Base-by-base conservation (phyloP, 2,113 vertebrate species). In the Macquaria ambigua region DNA sequence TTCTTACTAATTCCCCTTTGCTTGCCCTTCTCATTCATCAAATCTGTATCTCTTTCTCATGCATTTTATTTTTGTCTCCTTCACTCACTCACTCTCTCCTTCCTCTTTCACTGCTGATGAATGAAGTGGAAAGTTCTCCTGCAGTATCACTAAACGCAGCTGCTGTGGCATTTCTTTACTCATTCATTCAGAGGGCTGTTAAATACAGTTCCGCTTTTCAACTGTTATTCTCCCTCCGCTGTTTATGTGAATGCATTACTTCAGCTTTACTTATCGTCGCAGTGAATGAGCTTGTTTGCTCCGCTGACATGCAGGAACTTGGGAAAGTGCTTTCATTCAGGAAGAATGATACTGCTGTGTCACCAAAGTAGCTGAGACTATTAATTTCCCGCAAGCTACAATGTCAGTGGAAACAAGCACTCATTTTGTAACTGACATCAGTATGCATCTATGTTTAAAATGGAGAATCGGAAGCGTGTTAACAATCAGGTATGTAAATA, bases 91-190 rank as follows among this genome's bases (percentile, higher is more conserved):
- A 20, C 53, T 66, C 58, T 34, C 56, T 18, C 34, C 73, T 56
- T 63, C 16, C 23, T 84, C 71, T 77, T 74, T 77, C 81, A 16
- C 59, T 21, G 20, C 81, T 79, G 75, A 88, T 77, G 79, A 90
- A 83, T 88, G 86, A 75, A 84, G 81, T 62, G 68, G 77, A 89
- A 86, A 82, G 68, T 86, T 91, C 50, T 67, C 74, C 43, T 11
- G 53, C 80, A 64, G 74, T 82, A 88, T 92, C 87, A 50, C 86
- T 43, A n/a, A 63, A 82, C 6, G 43, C 89, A 84, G 89, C 89
- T 68, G 84, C 90, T 74, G 74, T 80, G 73, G 67, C 76, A 78
- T 92, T 89, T 84, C 73, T 85, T 64, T 59, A 71, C 70, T 81
- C 74, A 55, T 70, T 85, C 84, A 81, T 80, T 88, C 82, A 70